Evolutionary conservation across 2,113 vertebrate species (phyloP).

Genomic region (Neomonachus schauinslandi): DNA sequence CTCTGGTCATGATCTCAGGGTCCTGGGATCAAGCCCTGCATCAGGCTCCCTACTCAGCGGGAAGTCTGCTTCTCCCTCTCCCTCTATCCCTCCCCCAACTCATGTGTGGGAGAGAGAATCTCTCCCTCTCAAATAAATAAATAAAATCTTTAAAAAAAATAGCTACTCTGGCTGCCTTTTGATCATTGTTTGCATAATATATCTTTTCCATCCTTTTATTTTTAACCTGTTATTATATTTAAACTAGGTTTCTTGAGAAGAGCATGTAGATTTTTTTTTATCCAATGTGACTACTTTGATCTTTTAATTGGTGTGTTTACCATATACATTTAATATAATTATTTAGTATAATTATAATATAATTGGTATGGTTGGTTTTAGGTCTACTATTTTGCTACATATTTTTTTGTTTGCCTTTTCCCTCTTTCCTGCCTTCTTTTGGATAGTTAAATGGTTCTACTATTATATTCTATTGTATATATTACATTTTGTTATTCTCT

Average conservation of each 20-base stretch:
- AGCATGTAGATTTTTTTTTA: not conserved
- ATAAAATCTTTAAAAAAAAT: not conserved
- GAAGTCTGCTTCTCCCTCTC: not conserved
- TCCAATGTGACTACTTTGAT: not conserved
- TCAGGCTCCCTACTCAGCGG: not conserved
- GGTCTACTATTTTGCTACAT: not conserved
- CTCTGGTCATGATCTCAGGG: not conserved
- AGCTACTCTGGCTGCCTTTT: not conserved
- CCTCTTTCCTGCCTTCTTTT: not conserved
- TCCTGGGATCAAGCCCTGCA: not conserved
- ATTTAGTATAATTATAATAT: not conserved
- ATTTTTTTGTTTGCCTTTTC: not conserved
- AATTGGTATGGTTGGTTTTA: not conserved
- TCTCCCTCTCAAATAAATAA: not conserved
- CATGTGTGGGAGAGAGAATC: not conserved
- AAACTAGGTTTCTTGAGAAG: not conserved
- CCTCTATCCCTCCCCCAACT: not conserved
- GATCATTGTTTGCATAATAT: not conserved
- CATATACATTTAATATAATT: constrained; percentile 3
- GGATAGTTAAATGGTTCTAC: not conserved
- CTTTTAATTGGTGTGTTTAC: not conserved
- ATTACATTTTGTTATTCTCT: not conserved
- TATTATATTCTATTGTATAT: not conserved
- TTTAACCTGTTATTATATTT: constrained; percentile 21
- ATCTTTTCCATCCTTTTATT: not conserved